Base-by-base conservation (phyloP, 2,113 vertebrate genomes). In the Struthidea cinerea region DNA sequence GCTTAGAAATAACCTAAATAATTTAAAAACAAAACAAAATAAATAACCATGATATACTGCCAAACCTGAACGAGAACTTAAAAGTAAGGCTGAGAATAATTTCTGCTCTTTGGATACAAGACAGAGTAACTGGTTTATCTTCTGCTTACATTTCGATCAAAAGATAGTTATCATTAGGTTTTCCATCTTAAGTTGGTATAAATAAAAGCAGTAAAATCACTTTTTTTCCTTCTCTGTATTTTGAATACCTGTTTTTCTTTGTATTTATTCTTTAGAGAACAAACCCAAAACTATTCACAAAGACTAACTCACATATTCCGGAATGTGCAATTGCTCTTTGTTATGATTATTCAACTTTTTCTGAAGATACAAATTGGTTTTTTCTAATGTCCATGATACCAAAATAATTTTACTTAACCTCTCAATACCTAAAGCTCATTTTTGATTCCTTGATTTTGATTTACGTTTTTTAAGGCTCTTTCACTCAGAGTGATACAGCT, bases 121-220 rank as follows among this genome's bases (percentile, higher is more conserved):
- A n/a, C 5, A 42, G 20, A 35, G 11, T 60, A 77, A 8, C 7
- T 0, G 0, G 1, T 73, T 57, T 83, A 39, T 67, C 26, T 86
- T 89, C 15, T 68, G 19, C 3, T 50, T 84, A 49, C 1, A 35
- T 16, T 80, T 22, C 63, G 20, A 70, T 37, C 5, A 70, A 64
- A 78, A 87, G 10, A 28, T 20, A 39, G 13, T 69, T 92, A 44
- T 63, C 4, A 11, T 44, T 57, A 37, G 2, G 0, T 78, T 81
- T 39, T 87, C 37, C 7, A 17, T 74, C 71, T 78, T 75, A 52
- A 39, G 3, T 10, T 52, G 6, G 8, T n/a, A 8, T 35, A 78
- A 74, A 24, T 30, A 44, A 79, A 56, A 30, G 18, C 7, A 49
- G 7, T 52, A n/a, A 52, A 37, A 67, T 13, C 4, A 42, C 17